Conservation (phyloP, 1,140 invertebrate genomes). For the Amphibalanus amphitrite region DNA sequence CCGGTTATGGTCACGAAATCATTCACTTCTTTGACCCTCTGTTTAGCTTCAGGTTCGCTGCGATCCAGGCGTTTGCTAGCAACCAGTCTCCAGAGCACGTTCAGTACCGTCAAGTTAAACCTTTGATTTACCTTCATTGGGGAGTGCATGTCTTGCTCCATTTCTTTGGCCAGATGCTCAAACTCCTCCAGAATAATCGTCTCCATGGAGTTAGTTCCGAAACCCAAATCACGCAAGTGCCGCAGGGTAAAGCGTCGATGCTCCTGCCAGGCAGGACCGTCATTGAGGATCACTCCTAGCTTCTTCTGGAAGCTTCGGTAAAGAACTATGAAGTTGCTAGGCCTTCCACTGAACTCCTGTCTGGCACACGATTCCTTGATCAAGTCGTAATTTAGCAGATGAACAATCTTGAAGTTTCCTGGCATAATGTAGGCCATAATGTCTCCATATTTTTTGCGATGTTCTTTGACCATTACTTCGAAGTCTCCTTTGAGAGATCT, state of each 20-base stretch:
- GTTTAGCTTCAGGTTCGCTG: neutral
- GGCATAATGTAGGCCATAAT: neutral
- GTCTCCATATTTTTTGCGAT: neutral
- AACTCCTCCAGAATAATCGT: constrained; percentile 49
- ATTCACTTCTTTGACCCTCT: no score
- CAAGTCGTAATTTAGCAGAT: neutral
- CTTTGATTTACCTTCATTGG: neutral
- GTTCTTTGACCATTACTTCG: neutral
- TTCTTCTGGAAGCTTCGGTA: neutral
- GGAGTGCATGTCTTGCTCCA: neutral
- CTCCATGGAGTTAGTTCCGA: constrained; percentile 54
- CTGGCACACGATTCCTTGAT: neutral
- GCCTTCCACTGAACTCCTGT: neutral
- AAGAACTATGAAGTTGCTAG: neutral
- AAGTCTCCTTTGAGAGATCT: neutral
- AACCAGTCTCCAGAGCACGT: neutral
- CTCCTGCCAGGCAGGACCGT: constrained; percentile 5
- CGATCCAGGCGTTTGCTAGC: neutral
- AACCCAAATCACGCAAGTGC: constrained; percentile 35
- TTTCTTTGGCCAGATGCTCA: constrained; percentile 26
- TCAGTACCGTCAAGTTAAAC: neutral
- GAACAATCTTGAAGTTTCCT: neutral
- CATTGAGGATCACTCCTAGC: neutral
- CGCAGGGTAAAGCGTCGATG: constrained; percentile 12
- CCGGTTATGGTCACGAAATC: neutral